These are phyloP conservation scores for Pelagia noctiluca DNA, from an alignment of 30 jellyfish, hydroid and myxozoan genomes.

Conservation along the genomic window DNA sequence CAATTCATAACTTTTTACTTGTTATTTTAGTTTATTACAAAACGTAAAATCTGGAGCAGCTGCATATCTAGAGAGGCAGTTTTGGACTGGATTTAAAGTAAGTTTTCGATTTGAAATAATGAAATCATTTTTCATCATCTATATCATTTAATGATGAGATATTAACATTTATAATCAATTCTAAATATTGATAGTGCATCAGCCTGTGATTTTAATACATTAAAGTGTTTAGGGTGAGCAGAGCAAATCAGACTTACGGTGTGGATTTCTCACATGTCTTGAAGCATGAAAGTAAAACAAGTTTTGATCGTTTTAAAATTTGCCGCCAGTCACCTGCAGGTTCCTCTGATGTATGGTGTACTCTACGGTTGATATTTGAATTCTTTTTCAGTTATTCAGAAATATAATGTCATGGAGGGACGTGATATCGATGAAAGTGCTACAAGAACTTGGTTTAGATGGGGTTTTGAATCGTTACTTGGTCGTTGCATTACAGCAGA, in stretches of 20 bases:
- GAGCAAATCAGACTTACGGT: too few species aligned
- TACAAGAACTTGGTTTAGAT: slow-evolving; percentile 92
- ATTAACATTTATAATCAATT: not conserved
- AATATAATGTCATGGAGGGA: slow-evolving; percentile 92
- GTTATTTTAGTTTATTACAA: slow-evolving; percentile 64
- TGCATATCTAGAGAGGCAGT: slow-evolving; percentile 88
- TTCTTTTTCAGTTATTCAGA: slow-evolving; percentile 70
- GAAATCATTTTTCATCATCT: not conserved
- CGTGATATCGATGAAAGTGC: slow-evolving; percentile 71
- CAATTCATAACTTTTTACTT: not conserved
- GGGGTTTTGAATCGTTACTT: slow-evolving; percentile 88
- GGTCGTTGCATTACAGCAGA: slow-evolving; percentile 91
- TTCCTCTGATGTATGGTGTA: not conserved
- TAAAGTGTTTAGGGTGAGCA: too few species aligned
- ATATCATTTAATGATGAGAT: not conserved
- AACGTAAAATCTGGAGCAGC: slow-evolving; percentile 73
- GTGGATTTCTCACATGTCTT: too few species aligned
- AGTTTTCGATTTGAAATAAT: not conserved
- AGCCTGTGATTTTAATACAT: too few species aligned
- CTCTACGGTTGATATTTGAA: not conserved
- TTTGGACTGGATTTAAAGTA: slow-evolving; percentile 97
- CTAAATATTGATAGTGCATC: not conserved
- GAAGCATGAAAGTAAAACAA: too few species aligned
- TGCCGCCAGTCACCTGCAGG: not conserved
- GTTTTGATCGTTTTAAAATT: too few species aligned